Evolutionary conservation across 2,888 invertebrate genomes (phyloP).

Genomic region (Drosophila cognata): DNA sequence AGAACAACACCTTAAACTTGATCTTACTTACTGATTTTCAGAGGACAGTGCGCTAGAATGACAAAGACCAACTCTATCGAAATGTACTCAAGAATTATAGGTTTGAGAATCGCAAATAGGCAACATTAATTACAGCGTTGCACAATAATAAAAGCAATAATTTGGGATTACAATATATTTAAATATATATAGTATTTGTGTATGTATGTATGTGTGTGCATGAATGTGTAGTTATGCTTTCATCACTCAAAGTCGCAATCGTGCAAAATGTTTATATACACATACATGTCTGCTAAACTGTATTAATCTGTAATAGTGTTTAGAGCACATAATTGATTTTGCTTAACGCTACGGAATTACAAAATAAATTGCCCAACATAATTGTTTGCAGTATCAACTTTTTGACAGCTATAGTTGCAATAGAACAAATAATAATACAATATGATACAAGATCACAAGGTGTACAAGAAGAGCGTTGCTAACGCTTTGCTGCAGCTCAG

Average conservation of each 20-base stretch:
- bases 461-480: too few species aligned
- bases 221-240: conserved; percentile 24
- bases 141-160: not conserved
- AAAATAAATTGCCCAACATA: conserved; percentile 13
- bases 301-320: conserved; percentile 13
- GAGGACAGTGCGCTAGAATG: not conserved
- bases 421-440: too few species aligned
- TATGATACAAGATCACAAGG: too few species aligned
- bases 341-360: conserved; percentile 29
- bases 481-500: too few species aligned
- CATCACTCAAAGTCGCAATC: conserved; percentile 45
- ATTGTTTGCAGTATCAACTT: not conserved
- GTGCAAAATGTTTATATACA: conserved; percentile 41
- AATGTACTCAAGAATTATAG: not conserved
- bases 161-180: conserved; percentile 27
- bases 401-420: too few species aligned
- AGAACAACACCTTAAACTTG: not conserved
- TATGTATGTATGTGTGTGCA: conserved; percentile 4
- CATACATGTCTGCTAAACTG: conserved; percentile 23
- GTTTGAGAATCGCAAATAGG: not conserved
- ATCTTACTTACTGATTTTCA: not conserved
- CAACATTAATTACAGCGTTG: not conserved
- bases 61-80: not conserved
- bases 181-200: not conserved
- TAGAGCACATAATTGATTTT: conserved; percentile 27